Evolutionary conservation across 2,113 vertebrate species (phyloP).

Genomic region (Corythoichthys intestinalis): DNA sequence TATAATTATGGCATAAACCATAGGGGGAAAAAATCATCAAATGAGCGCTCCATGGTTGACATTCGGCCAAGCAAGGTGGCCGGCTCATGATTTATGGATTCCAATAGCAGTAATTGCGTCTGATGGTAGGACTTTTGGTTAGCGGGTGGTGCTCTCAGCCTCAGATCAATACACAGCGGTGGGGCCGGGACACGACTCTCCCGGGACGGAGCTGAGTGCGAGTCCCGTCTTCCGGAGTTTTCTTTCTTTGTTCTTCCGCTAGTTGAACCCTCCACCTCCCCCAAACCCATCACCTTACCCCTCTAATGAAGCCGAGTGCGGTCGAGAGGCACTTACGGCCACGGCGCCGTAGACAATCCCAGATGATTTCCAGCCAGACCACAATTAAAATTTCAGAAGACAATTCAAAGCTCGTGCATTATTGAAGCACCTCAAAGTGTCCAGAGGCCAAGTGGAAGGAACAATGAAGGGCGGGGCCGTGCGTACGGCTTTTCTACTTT

Average conservation of each 20-base stretch:
- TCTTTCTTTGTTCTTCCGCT: slow-evolving; percentile 17
- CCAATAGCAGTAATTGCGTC: slow-evolving; percentile 46
- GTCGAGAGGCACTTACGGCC: slow-evolving; percentile 59
- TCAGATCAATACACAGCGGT: slow-evolving; percentile 41
- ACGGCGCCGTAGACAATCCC: slow-evolving; percentile 27
- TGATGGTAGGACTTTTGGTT: slow-evolving; percentile 45
- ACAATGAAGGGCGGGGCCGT: slow-evolving; percentile 49
- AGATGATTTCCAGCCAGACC: slow-evolving; percentile 65
- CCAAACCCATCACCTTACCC: not conserved
- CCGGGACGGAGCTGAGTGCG: slow-evolving; percentile 29
- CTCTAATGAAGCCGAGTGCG: slow-evolving; percentile 47
- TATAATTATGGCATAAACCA: not conserved
- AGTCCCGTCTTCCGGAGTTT: slow-evolving; percentile 7
- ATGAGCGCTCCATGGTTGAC: slow-evolving; percentile 1
- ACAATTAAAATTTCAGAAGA: slow-evolving; percentile 74
- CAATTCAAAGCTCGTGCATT: slow-evolving; percentile 67
- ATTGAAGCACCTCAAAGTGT: slow-evolving; percentile 62
- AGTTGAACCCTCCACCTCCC: not conserved
- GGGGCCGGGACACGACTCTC: slow-evolving; percentile 17
- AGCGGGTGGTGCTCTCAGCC: slow-evolving; percentile 30
- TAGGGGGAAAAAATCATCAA: not conserved
- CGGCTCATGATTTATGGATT: slow-evolving; percentile 34
- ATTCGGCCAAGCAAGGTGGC: not conserved
- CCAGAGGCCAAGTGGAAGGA: slow-evolving; percentile 27
- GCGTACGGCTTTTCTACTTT: not conserved